phyloP scores from a whole-genome alignment of 1,140 invertebrate species.

The Papilio xuthus region DNA sequence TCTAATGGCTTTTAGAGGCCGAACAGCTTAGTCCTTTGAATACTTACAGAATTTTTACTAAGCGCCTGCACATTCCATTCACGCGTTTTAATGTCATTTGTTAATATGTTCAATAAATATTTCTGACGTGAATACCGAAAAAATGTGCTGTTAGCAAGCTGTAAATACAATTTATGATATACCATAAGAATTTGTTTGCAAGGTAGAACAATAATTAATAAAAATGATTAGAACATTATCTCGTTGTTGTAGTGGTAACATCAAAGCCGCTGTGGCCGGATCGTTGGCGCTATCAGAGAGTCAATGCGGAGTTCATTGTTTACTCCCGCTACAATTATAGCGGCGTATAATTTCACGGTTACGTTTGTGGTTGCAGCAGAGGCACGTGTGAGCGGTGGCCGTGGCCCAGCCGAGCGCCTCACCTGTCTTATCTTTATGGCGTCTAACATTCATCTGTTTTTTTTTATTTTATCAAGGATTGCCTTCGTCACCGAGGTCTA shows the following conservation, averaged over 20 bases:
- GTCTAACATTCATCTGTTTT: constrained; percentile 70
- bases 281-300: constrained; percentile 61
- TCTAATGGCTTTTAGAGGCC: constrained; percentile 54
- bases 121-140: background rate
- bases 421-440: constrained; percentile 74
- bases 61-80: background rate
- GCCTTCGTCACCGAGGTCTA: constrained; percentile 69
- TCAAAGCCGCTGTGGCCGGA: constrained; percentile 44
- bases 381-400: constrained; percentile 68
- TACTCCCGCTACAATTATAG: constrained; percentile 64
- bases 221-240: background rate
- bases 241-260: constrained; percentile 41
- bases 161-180: background rate
- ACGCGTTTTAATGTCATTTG: background rate
- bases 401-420: constrained; percentile 58
- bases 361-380: constrained; percentile 56
- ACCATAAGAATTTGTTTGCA: constrained; percentile 26
- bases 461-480: constrained; percentile 77
- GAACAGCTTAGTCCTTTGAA: background rate
- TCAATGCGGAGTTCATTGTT: constrained; percentile 67
- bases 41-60: constrained; percentile 2
- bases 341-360: constrained; percentile 63
- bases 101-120: background rate
- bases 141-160: constrained; percentile 3
- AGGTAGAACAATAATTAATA: too few species aligned